Percentiles rank a stretch among this genome's conserved stretches.
These are phyloP conservation scores for Pantherophis vulpinus DNA, from an alignment of 2,797 vertebrate species.

Conservation along the genomic window DNA sequence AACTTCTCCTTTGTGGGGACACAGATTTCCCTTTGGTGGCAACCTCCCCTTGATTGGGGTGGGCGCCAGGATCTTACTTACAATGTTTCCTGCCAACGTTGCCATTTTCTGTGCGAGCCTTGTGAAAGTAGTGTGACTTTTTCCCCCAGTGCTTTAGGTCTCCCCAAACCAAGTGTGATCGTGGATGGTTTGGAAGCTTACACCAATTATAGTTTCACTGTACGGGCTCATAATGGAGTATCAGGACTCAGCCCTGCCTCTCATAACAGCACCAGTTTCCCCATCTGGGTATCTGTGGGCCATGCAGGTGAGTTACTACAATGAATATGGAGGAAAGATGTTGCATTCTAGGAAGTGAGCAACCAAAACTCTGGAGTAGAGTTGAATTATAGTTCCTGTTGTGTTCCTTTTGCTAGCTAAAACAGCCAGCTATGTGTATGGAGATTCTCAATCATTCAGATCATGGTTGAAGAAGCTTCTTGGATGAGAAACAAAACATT, in stretches of 20 bases:
- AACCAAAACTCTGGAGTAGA: not conserved
- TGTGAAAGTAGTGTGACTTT: constrained; percentile 64
- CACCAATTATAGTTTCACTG: constrained; percentile 72
- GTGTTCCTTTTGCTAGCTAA: not conserved
- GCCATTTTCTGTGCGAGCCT: constrained; percentile 63
- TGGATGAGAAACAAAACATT: not conserved
- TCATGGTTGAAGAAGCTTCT: not conserved
- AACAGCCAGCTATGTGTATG: not conserved
- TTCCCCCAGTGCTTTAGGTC: constrained; percentile 60
- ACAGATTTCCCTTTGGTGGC: constrained; percentile 70
- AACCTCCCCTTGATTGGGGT: constrained; percentile 64
- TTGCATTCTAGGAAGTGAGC: not conserved
- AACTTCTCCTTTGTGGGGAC: constrained; percentile 68
- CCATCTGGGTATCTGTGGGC: constrained; percentile 65
- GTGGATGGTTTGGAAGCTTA: constrained; percentile 70
- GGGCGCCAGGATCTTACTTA: constrained; percentile 72
- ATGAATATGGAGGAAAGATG: constrained; percentile 7
- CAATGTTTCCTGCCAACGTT: constrained; percentile 68
- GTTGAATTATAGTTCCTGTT: not conserved
- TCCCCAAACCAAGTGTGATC: constrained; percentile 47
- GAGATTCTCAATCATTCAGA: not conserved
- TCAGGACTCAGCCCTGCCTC: constrained; percentile 56
- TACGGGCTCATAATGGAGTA: constrained; percentile 72
- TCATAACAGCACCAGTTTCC: constrained; percentile 50
- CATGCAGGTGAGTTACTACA: constrained; percentile 69